Conservation (phyloP, 2,113 vertebrate genomes). For the Eublepharis macularius region DNA sequence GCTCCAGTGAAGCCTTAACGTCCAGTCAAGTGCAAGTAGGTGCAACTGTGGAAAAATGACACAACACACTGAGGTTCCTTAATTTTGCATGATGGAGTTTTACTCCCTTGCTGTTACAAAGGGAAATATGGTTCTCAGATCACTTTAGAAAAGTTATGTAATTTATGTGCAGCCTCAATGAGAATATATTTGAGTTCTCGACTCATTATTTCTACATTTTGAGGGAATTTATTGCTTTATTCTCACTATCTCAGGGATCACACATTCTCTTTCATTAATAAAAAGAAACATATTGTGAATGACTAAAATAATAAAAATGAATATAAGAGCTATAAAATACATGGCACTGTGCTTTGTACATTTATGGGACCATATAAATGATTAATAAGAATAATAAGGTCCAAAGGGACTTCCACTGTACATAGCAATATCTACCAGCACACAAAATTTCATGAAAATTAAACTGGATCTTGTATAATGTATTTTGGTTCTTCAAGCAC, state of each 20-base stretch:
- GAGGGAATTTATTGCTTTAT: neutral
- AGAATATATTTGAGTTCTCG: neutral
- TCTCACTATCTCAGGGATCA: neutral
- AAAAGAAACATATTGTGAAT: conserved; percentile 13
- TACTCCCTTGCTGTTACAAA: neutral
- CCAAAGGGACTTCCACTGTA: conserved; percentile 1
- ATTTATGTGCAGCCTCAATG: neutral
- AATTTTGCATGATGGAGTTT: neutral
- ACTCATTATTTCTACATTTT: neutral
- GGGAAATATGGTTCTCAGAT: neutral
- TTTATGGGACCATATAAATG: conserved; percentile 23
- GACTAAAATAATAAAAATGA: conserved; percentile 27
- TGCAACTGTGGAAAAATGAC: neutral
- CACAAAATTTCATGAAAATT: conserved; percentile 11
- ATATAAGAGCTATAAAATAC: neutral
- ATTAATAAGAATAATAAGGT: conserved; percentile 11
- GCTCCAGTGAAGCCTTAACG: neutral
- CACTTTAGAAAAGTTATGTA: neutral
- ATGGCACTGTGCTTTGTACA: conserved; percentile 14
- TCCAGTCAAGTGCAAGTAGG: neutral
- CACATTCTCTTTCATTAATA: conserved; percentile 8
- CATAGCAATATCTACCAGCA: neutral
- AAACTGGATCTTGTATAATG: neutral
- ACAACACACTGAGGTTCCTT: neutral
- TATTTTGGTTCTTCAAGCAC: neutral